Evolutionary conservation across 2,888 invertebrate species (phyloP).

Genomic region (Pristionchus japonicus): DNA sequence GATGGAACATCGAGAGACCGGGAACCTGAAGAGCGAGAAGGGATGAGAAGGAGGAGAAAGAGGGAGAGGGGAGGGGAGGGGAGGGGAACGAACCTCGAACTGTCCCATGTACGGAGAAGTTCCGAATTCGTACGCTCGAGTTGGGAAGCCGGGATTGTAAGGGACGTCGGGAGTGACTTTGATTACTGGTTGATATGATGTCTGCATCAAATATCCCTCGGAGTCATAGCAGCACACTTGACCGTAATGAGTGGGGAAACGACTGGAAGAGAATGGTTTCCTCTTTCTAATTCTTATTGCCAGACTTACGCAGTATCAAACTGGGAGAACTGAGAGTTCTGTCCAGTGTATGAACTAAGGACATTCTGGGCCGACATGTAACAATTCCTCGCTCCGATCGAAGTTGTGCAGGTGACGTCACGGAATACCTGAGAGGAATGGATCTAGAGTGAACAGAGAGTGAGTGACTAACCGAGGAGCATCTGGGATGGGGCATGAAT

Average conservation of each 20-base stretch:
- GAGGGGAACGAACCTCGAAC: slow-evolving; percentile 82
- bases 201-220: slow-evolving; percentile 90
- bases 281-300: background rate
- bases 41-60: background rate
- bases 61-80: background rate
- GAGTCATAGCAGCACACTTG: slow-evolving; percentile 98
- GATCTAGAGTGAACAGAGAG: background rate
- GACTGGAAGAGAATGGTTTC: slow-evolving; percentile 59
- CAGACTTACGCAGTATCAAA: slow-evolving; percentile 55
- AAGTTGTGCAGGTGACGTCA: slow-evolving; percentile 83
- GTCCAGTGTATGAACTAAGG: slow-evolving; percentile 68
- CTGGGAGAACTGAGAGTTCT: slow-evolving; percentile 51
- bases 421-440: slow-evolving; percentile 56
- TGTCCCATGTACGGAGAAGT: slow-evolving; percentile 93
- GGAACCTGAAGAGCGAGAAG: slow-evolving; percentile 81
- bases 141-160: slow-evolving; percentile 74
- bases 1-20: slow-evolving; percentile 93
- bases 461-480: slow-evolving; percentile 61
- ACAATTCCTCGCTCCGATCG: slow-evolving; percentile 91
- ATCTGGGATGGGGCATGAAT: slow-evolving; percentile 82
- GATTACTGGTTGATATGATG: slow-evolving; percentile 87
- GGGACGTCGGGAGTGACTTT: slow-evolving; percentile 64
- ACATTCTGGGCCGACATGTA: slow-evolving; percentile 74
- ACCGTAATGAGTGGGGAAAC: slow-evolving; percentile 79
- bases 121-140: slow-evolving; percentile 84